phyloP scores from a whole-genome alignment of 2,888 invertebrate species.

The Linnaemya vulpina region DNA sequence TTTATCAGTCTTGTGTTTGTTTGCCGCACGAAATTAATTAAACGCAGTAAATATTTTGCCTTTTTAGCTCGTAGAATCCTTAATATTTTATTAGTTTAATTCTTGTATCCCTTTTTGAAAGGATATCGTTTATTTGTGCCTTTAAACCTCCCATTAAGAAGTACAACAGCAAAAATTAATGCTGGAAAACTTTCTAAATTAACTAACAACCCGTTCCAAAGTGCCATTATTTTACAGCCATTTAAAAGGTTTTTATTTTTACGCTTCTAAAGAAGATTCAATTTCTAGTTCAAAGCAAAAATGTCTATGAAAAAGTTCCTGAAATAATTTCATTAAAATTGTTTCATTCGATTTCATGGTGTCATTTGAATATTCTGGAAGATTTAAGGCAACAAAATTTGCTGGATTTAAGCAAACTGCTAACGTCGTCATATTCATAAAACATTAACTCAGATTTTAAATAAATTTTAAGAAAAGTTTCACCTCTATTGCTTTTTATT shows the following conservation, averaged over 20 bases:
- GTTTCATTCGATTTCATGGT: too few relatives aligned
- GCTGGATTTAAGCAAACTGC: too few relatives aligned
- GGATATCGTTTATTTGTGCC: slow-evolving; percentile 1
- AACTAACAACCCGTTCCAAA: slow-evolving; percentile 29
- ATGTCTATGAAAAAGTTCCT: too few relatives aligned
- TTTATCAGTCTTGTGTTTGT: neutral
- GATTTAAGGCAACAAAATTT: too few relatives aligned
- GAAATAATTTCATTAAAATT: too few relatives aligned
- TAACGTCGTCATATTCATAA: too few relatives aligned
- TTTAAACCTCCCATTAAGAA: slow-evolving; percentile 6
- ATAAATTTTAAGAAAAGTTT: too few relatives aligned
- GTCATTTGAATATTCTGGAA: too few relatives aligned
- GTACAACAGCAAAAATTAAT: neutral
- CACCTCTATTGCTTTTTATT: too few relatives aligned
- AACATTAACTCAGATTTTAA: too few relatives aligned
- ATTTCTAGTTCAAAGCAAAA: too few relatives aligned
- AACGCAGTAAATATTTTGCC: neutral
- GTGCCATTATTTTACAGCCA: slow-evolving; percentile 45
- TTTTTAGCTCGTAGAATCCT: neutral
- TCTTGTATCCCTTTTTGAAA: neutral
- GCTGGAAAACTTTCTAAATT: neutral
- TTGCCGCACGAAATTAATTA: neutral
- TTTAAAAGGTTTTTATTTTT: slow-evolving; percentile 17
- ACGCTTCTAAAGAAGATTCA: too few relatives aligned
- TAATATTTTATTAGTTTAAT: neutral